A percentile compares a stretch with the other conserved stretches of the same genome.
phyloP scores from a whole-genome alignment of 2,888 invertebrate genomes.

The Drosophila differens region DNA sequence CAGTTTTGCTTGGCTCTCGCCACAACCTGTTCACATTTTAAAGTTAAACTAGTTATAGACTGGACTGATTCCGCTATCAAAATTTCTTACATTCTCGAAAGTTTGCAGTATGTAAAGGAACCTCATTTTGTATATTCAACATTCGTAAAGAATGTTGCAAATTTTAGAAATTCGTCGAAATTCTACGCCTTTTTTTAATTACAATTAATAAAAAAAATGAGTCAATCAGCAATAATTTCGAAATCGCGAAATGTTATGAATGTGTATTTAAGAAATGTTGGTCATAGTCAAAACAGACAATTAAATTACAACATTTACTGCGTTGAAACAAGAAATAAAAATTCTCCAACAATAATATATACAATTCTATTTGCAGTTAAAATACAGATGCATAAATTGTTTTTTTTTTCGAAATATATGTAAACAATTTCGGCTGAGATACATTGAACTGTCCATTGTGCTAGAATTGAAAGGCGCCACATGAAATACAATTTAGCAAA shows the following conservation, averaged over 20 bases:
- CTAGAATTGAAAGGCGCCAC: slow-evolving; percentile 48
- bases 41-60: background rate
- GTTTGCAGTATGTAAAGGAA: background rate
- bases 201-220: background rate
- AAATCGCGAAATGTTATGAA: fast-evolving
- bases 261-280: background rate
- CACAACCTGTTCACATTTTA: background rate
- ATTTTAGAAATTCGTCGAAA: background rate
- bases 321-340: background rate
- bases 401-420: background rate
- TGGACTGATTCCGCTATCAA: background rate
- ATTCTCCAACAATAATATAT: background rate
- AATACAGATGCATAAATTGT: slow-evolving; percentile 6
- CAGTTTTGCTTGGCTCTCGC: background rate
- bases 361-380: slow-evolving; percentile 12
- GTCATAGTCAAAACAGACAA: background rate
- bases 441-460: slow-evolving; percentile 33
- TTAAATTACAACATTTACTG: background rate
- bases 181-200: background rate
- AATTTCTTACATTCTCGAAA: background rate
- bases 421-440: slow-evolving; percentile 5
- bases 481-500: slow-evolving; percentile 52
- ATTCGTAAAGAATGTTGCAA: background rate
- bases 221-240: background rate
- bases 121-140: background rate